A percentile compares a stretch with the other conserved stretches of the same genome.
These are phyloP conservation scores for Pyrgilauda ruficollis DNA, from an alignment of 2,113 vertebrate species.

Conservation along the genomic window DNA sequence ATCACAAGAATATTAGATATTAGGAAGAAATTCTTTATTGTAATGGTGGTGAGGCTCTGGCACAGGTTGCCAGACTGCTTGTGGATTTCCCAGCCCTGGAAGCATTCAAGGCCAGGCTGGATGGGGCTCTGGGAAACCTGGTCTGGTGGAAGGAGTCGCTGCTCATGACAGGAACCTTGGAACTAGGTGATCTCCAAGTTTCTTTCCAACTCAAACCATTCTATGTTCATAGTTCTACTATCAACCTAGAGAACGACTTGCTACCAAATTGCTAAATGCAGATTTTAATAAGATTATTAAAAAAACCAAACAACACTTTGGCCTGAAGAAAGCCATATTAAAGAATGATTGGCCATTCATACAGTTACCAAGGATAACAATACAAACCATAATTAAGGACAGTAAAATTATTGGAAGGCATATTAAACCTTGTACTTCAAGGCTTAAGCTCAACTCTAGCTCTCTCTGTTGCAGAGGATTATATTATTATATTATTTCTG, in stretches of 20 bases:
- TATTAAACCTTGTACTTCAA: conserved; percentile 26
- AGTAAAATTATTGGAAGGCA: not conserved
- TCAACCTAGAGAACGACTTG: not conserved
- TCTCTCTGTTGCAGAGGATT: conserved; percentile 3
- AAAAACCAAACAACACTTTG: not conserved
- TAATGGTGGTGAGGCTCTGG: not conserved
- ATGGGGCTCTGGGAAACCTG: not conserved
- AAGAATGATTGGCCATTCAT: not conserved
- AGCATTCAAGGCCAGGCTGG: not conserved
- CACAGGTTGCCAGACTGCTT: not conserved
- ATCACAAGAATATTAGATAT: not conserved
- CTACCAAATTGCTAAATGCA: fast-evolving
- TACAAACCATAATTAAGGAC: not conserved
- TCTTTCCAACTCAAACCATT: not conserved
- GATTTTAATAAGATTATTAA: not conserved
- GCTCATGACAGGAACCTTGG: not conserved
- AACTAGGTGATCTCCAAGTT: not conserved
- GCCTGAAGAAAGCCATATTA: not conserved
- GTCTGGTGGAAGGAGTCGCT: not conserved
- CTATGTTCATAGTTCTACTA: not conserved
- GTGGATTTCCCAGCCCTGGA: not conserved
- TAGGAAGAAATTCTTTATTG: not conserved
- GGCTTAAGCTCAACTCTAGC: not conserved
- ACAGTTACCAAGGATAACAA: not conserved
- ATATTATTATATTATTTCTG: not conserved